Conservation (phyloP, 1,140 invertebrate genomes). For the Lepidostoma basale region DNA sequence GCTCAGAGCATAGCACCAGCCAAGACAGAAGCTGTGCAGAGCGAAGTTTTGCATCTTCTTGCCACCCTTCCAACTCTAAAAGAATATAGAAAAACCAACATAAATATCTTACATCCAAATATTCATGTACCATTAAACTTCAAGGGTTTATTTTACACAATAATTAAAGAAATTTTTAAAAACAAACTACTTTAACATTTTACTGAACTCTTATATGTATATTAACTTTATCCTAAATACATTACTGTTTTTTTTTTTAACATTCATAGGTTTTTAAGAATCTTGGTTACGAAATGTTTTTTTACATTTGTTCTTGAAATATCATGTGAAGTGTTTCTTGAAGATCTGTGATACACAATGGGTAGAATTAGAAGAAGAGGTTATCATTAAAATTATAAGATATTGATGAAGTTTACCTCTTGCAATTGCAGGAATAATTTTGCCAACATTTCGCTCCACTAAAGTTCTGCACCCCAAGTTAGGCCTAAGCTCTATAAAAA, state of each 20-base stretch:
- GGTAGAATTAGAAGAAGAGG: too few species aligned
- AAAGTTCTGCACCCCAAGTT: conserved; percentile 76
- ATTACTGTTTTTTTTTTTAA: not conserved
- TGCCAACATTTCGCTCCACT: conserved; percentile 70
- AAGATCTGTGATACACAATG: too few species aligned
- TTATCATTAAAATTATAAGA: not conserved
- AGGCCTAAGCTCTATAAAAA: conserved; percentile 68
- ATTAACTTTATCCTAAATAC: not conserved
- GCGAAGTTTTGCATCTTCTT: conserved; percentile 68
- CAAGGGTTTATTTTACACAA: not conserved
- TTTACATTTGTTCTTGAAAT: too few species aligned
- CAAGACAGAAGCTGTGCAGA: conserved; percentile 72
- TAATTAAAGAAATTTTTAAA: not conserved
- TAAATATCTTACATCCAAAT: not conserved
- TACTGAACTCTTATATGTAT: not conserved
- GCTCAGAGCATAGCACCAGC: conserved; percentile 72
- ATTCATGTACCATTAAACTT: not conserved
- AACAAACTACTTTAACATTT: not conserved
- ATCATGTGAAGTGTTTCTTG: too few species aligned
- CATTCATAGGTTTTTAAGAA: not conserved
- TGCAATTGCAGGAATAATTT: conserved; percentile 71
- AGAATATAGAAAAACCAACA: not conserved
- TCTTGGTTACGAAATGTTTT: too few species aligned
- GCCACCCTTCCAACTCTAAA: conserved; percentile 75
- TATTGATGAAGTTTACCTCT: conserved; percentile 51